phyloP scores from a whole-genome alignment of 2,797 vertebrate genomes.

The Borostomias antarcticus region DNA sequence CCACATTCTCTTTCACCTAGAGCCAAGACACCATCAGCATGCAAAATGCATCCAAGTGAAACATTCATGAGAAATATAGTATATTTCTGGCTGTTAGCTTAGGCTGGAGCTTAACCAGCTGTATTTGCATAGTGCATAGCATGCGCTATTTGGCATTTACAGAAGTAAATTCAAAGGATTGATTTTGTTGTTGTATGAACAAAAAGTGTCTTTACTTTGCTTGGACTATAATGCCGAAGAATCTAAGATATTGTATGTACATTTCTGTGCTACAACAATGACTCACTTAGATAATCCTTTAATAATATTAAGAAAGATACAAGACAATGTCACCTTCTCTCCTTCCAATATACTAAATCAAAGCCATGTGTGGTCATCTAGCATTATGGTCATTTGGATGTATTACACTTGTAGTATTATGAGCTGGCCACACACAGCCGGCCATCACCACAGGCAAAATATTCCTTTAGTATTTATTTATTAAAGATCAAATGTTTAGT shows the following conservation, averaged over 20 bases:
- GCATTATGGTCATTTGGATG: no score
- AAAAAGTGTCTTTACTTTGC: constrained; percentile 1
- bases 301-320: not conserved
- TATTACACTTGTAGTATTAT: no score
- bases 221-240: not conserved
- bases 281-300: not conserved
- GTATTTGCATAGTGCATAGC: no score
- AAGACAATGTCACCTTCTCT: not conserved
- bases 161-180: not conserved
- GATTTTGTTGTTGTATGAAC: constrained; percentile 3
- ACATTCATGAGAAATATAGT: no score
- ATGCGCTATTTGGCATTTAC: no score
- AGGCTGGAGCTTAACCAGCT: no score
- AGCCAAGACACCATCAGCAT: constrained; percentile 26
- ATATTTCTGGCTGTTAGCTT: no score
- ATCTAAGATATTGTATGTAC: not conserved
- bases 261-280: not conserved
- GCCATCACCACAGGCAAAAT: no score
- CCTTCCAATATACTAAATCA: not conserved
- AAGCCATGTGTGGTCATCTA: no score
- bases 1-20: constrained; percentile 2
- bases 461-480: no score
- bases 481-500: no score
- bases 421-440: no score
- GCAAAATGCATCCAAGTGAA: constrained; percentile 1